Percentiles rank a stretch among this genome's conserved stretches.
These are phyloP conservation scores for Lepidocyrtoides sp. DNA, from an alignment of 2,888 invertebrate genomes.

Conservation along the genomic window DNA sequence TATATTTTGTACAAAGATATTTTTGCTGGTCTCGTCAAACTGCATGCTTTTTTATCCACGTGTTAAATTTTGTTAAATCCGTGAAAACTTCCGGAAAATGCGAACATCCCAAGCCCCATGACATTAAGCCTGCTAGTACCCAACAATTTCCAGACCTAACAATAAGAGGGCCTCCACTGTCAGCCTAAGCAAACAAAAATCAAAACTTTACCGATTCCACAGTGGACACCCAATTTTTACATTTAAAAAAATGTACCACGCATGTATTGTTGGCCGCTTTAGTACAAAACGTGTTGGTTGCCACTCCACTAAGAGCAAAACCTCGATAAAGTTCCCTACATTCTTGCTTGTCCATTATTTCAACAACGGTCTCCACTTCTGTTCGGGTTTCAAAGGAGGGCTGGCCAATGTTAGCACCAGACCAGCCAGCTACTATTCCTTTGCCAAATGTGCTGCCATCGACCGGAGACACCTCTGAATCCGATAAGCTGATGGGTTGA, in stretches of 20 bases:
- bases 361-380: constrained; percentile 74
- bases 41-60: constrained; percentile 77
- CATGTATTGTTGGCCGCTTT: constrained; percentile 74
- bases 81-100: constrained; percentile 81
- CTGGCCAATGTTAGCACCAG: constrained; percentile 79
- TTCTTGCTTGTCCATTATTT: constrained; percentile 77
- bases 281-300: constrained; percentile 75
- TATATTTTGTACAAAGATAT: too few species aligned
- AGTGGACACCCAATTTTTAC: neutral
- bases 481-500: constrained; percentile 73
- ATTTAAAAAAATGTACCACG: constrained; percentile 61
- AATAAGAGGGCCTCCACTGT: constrained; percentile 85
- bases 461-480: neutral
- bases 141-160: constrained; percentile 81
- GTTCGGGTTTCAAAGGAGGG: constrained; percentile 65
- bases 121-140: constrained; percentile 83
- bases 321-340: constrained; percentile 74
- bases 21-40: too few species aligned
- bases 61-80: constrained; percentile 52
- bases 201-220: too few species aligned
- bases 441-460: constrained; percentile 52
- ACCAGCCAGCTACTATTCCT: constrained; percentile 81
- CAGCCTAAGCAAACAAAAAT: too few species aligned
- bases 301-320: constrained; percentile 71
- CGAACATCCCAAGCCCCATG: constrained; percentile 85